Evolutionary conservation across 1,140 invertebrate species (phyloP).

Genomic region (Achroia grisella): DNA sequence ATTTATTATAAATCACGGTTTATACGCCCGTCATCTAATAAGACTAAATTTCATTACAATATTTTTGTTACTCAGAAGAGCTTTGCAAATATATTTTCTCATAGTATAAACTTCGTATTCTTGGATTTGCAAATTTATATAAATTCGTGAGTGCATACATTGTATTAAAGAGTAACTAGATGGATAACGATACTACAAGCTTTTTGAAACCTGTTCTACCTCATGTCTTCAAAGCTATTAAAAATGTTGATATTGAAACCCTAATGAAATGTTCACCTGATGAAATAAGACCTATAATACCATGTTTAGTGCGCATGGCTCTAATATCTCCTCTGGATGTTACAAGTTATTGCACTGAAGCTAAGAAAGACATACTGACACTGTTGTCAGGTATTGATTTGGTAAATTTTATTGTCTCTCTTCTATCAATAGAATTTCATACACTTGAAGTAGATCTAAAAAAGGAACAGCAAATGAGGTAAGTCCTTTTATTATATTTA

Average conservation of each 20-base stretch:
- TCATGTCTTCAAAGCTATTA: slow-evolving; percentile 65
- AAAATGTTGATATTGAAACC: slow-evolving; percentile 60
- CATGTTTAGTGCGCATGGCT: slow-evolving; percentile 94
- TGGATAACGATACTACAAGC: slow-evolving; percentile 25
- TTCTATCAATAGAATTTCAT: slow-evolving; percentile 96
- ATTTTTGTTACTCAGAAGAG: no score
- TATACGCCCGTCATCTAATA: no score
- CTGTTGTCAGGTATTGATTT: slow-evolving; percentile 93
- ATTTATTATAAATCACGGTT: no score
- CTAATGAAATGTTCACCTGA: slow-evolving; percentile 58
- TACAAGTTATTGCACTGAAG: slow-evolving; percentile 86
- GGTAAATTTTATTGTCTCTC: slow-evolving; percentile 94
- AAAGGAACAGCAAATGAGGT: slow-evolving; percentile 93
- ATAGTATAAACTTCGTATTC: no score
- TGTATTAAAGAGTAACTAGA: no score
- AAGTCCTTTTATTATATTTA: slow-evolving; percentile 27
- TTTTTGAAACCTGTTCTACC: slow-evolving; percentile 67
- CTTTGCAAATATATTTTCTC: no score
- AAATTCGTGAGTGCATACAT: not conserved
- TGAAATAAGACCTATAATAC: slow-evolving; percentile 89
- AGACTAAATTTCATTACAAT: no score
- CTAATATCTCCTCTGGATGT: slow-evolving; percentile 91
- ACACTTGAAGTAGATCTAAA: slow-evolving; percentile 93
- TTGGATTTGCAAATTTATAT: not conserved
- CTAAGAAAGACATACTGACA: slow-evolving; percentile 90